Evolutionary conservation across 2,113 vertebrate genomes (phyloP).

Genomic region (Apaloderma vittatum): DNA sequence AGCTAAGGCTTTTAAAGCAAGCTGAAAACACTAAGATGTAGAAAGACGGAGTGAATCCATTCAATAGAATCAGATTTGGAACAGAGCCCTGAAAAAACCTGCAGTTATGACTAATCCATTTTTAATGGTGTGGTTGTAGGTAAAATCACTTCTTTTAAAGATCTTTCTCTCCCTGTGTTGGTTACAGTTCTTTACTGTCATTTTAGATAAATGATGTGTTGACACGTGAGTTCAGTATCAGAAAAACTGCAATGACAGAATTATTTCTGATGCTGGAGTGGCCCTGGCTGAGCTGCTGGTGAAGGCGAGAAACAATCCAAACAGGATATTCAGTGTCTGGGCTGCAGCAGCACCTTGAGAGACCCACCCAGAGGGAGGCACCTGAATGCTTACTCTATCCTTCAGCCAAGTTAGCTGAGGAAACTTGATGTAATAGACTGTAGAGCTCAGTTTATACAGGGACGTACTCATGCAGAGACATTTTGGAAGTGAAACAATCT

Average conservation of each 20-base stretch:
- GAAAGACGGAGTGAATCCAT: neutral
- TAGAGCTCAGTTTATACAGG: neutral
- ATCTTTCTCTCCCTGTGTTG: neutral
- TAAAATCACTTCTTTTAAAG: conserved; percentile 48
- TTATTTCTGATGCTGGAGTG: conserved; percentile 9
- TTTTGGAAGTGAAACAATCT: neutral
- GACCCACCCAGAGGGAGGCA: neutral
- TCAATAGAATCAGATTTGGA: conserved; percentile 18
- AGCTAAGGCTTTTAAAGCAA: neutral
- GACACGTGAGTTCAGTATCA: neutral
- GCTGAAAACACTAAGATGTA: neutral
- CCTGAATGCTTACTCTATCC: neutral
- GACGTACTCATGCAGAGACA: neutral
- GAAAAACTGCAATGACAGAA: neutral
- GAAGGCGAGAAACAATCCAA: neutral
- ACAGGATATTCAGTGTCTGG: neutral
- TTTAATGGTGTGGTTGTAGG: conserved; percentile 49
- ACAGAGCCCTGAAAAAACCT: conserved; percentile 40
- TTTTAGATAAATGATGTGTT: neutral
- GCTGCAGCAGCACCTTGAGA: neutral
- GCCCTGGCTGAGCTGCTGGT: neutral
- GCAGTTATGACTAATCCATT: conserved; percentile 51
- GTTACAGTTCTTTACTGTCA: neutral
- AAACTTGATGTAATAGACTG: neutral
- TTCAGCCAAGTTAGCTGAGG: neutral